Base-by-base conservation (phyloP, 2,797 vertebrate genomes). In the Malurus leucopterus region DNA sequence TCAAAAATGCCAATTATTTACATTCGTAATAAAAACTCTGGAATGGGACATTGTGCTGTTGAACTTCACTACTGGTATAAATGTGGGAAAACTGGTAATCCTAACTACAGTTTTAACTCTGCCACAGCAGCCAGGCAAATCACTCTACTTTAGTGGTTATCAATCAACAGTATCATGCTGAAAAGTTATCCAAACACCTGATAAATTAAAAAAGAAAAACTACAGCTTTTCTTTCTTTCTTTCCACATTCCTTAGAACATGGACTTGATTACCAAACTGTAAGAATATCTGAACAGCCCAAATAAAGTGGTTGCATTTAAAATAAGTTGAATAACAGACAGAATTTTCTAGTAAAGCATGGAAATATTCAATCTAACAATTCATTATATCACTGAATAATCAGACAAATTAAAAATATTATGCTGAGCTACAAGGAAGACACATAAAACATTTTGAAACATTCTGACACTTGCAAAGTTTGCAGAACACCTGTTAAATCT, bases 81-180 rank as follows among this genome's bases (percentile, higher is more conserved):
- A 93, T 86, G 89, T 69, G 82, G 80, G 75, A 62, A 67, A 73
- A 85, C n/a, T 85, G 93, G 84, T 89, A 94, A 89, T 77, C 84
- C 86, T 95, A 95, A 78, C 95, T 92, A 95, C 67, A 89, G 70
- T 70, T 94, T 95, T 73, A 95, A 89, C 79, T 95, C 88, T 84
- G 71, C 90, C 72, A 41, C 85, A 92, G 61, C 51, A 91, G 59
- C 92, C 91, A 96, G 96, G 94, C 96, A 92, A 96, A 82, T 94
- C 86, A 90, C 78, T 93, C 91, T 96, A 96, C 93, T 94, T 97
- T 98, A 99, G 98, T 98, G 98, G 98, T 98, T 98, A 98, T 96
- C 97, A 83, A 95, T 93, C 90, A 96, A 94, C 92, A 96, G 88
- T 93, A 93, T 95, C 92, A 86, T 92, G 92, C 89, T 93, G 91